Percentiles rank a stretch among this genome's conserved stretches.
phyloP scores from a whole-genome alignment of 1,140 invertebrate genomes.

The Sinella curviseta region DNA sequence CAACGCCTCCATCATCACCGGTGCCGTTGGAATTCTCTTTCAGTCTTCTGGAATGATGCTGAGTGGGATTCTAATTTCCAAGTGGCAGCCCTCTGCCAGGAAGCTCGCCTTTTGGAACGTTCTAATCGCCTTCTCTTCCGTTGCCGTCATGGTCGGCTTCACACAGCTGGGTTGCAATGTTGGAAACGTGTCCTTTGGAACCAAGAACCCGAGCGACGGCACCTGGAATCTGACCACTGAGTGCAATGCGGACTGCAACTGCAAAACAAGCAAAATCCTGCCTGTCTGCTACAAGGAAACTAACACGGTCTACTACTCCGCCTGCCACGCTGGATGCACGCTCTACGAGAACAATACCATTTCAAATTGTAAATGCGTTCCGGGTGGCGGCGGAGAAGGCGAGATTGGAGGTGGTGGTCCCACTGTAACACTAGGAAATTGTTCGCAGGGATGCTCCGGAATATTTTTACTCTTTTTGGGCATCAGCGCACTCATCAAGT shows the following conservation, averaged over 20 bases:
- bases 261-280: slow-evolving; percentile 42
- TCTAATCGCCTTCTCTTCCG: slow-evolving; percentile 65
- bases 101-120: slow-evolving; percentile 73
- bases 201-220: neutral
- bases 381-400: too few relatives aligned
- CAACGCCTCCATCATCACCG: slow-evolving; percentile 66
- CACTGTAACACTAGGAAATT: slow-evolving; percentile 47
- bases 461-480: slow-evolving; percentile 51
- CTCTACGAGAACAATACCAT: slow-evolving; percentile 31
- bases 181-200: slow-evolving; percentile 37
- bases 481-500: slow-evolving; percentile 50
- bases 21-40: slow-evolving; percentile 67
- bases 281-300: slow-evolving; percentile 49
- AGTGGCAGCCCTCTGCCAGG: slow-evolving; percentile 68
- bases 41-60: slow-evolving; percentile 70
- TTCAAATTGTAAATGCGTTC: slow-evolving; percentile 39
- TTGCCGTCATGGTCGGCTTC: slow-evolving; percentile 66
- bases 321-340: slow-evolving; percentile 51
- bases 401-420: neutral
- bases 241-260: slow-evolving; percentile 51
- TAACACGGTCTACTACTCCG: slow-evolving; percentile 47
- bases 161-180: slow-evolving; percentile 68
- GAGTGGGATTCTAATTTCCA: slow-evolving; percentile 68
- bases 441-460: slow-evolving; percentile 44
- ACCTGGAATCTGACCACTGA: slow-evolving; percentile 36